Evolutionary conservation across 1,140 invertebrate species (phyloP).

Genomic region (Cardiocondyla obscurior): DNA sequence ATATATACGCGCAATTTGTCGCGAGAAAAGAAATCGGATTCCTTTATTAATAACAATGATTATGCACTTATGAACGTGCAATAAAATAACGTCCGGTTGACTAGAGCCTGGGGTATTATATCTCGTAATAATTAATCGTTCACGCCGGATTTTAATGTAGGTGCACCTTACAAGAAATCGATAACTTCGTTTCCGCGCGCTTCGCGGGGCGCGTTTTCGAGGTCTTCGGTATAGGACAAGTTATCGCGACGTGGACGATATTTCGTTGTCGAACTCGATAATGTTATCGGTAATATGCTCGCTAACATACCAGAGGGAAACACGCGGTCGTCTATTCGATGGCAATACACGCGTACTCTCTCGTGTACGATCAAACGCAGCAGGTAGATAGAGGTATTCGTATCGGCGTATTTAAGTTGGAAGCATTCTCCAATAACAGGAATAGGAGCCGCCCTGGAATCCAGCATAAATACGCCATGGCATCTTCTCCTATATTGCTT

Average conservation of each 20-base stretch:
- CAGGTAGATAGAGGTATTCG: conserved; percentile 23
- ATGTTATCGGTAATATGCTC: conserved; percentile 45
- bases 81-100: not conserved
- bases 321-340: conserved; percentile 12
- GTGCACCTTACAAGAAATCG: conserved; percentile 2
- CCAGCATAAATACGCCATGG: conserved; percentile 74
- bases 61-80: not conserved
- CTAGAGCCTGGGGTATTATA: not conserved
- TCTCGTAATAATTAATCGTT: conserved; percentile 43
- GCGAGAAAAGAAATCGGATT: not conserved
- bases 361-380: conserved; percentile 24
- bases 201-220: not conserved
- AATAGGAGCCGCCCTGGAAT: conserved; percentile 75
- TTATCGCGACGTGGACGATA: conserved; percentile 25
- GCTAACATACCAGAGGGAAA: conserved; percentile 13
- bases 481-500: conserved; percentile 78
- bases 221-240: not conserved
- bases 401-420: conserved; percentile 67
- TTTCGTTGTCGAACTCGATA: conserved; percentile 38
- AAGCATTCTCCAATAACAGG: conserved; percentile 79
- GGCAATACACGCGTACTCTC: conserved; percentile 14
- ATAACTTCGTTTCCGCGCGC: conserved; percentile 7
- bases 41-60: not conserved
- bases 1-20: not conserved
- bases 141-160: conserved; percentile 35